Evolutionary conservation across 2,888 invertebrate genomes (phyloP), one percentile per base, ranked within the genome.

Genomic region (Pimpla rufipes): DNA sequence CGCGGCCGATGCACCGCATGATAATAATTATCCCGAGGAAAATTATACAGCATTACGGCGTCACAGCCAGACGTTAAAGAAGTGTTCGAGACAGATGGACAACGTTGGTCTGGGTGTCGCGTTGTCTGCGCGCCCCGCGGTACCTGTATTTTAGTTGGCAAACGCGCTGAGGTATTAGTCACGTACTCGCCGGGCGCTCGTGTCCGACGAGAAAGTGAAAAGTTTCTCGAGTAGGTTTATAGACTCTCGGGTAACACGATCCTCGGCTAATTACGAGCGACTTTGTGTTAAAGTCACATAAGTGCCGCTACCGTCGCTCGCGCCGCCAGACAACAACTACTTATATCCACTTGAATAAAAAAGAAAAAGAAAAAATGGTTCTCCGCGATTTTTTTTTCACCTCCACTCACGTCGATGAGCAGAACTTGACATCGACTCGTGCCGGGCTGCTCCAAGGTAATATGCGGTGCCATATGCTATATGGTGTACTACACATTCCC

Each of bases 151-250:
- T n/a, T 57, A 52, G 52, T 55, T 29, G 55, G 21, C n/a, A n/a
- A 7, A 59, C 11, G 10, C 18, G 16, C 11, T 29, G 57, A 45
- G n/a, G 57, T 42, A 73, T 45, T 35, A 59, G 71, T 73, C 71
- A 45, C 71, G 59, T 59, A 47, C 45, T 57, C 42, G 29, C 35
- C 29, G 8, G n/a, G 10, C 23, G 47, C 18, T 52, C 35, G 45
- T 45, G 35, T 73, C 40, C 42, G 45, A 45, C 57, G 59, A 73
- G 71, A 59, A 73, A 71, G 71, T 71, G 57, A 71, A 71, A 71
- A 71, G 71, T 71, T 71, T 71, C 59, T 16, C 42, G 42, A 71
- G 23, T 29, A 45, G 29, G 42, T 71, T 71, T 71, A 45, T 71
- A 71, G 71, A 42, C 71, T 23, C 57, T 23, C 57, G 55, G 40